Evolutionary conservation across 2,797 vertebrate genomes (phyloP).

Genomic region (Neosilurus mollespiculum): DNA sequence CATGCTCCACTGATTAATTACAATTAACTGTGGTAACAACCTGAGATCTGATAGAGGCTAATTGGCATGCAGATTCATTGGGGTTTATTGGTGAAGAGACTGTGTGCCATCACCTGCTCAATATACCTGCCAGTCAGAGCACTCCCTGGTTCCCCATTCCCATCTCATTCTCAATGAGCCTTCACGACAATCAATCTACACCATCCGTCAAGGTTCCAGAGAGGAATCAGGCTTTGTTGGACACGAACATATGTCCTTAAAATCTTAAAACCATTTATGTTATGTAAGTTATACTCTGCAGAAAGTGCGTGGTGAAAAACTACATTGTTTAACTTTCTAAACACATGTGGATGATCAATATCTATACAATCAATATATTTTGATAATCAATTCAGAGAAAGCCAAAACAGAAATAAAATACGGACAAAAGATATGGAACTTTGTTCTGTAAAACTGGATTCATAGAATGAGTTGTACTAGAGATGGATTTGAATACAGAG

Average conservation of each 20-base stretch:
- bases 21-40: slow-evolving; percentile 62
- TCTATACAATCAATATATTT: too few relatives aligned
- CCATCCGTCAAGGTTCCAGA: slow-evolving; percentile 39
- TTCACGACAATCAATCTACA: slow-evolving; percentile 46
- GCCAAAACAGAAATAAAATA: not conserved
- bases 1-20: slow-evolving; percentile 60
- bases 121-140: slow-evolving; percentile 47
- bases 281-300: slow-evolving; percentile 13
- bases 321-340: not conserved
- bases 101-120: slow-evolving; percentile 56
- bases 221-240: slow-evolving; percentile 26
- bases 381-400: not conserved
- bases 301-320: not conserved
- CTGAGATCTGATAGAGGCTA: slow-evolving; percentile 63
- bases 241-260: slow-evolving; percentile 32
- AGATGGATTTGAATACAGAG: slow-evolving; percentile 32
- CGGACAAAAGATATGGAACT: slow-evolving; percentile 3
- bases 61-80: slow-evolving; percentile 67
- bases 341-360: slow-evolving; percentile 19
- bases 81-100: slow-evolving; percentile 62
- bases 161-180: slow-evolving; percentile 39
- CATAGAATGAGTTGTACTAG: slow-evolving; percentile 10
- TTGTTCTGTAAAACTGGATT: not conserved
- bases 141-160: slow-evolving; percentile 37
- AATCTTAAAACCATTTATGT: slow-evolving; percentile 28